phyloP scores from a whole-genome alignment of 2,888 invertebrate genomes.

The Chrysina gloriosa region DNA sequence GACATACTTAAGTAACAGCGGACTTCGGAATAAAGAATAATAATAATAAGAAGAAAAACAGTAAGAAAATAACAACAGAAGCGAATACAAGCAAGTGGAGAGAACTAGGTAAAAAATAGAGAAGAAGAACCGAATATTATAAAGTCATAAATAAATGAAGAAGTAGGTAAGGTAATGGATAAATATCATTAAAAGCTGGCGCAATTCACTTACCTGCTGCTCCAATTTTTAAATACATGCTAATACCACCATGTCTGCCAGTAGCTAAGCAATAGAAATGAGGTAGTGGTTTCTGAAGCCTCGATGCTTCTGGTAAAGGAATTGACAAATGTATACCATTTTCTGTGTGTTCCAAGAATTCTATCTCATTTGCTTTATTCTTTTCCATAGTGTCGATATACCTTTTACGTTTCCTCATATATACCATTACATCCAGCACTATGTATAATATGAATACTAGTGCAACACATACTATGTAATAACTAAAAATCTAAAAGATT shows the following conservation, averaged over 20 bases:
- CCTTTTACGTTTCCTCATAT: slow-evolving; percentile 67
- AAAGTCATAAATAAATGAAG: too few species aligned
- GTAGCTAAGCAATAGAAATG: slow-evolving; percentile 75
- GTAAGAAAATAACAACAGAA: too few species aligned
- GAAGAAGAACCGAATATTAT: too few species aligned
- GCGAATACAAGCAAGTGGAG: too few species aligned
- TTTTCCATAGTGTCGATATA: slow-evolving; percentile 53
- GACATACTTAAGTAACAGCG: too few species aligned
- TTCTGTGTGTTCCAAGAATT: slow-evolving; percentile 54
- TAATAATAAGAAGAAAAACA: too few species aligned
- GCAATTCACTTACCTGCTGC: slow-evolving; percentile 71
- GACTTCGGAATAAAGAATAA: too few species aligned
- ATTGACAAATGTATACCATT: slow-evolving; percentile 57
- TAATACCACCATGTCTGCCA: slow-evolving; percentile 75
- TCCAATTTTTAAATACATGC: slow-evolving; percentile 79
- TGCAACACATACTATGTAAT: slow-evolving; percentile 70
- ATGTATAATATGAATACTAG: slow-evolving; percentile 73
- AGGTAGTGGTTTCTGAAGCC: slow-evolving; percentile 63
- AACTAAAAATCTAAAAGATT: slow-evolving; percentile 71
- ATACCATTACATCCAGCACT: slow-evolving; percentile 72
- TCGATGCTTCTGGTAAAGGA: slow-evolving; percentile 61
- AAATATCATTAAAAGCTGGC: too few species aligned
- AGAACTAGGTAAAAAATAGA: too few species aligned
- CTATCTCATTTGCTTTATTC: slow-evolving; percentile 51
- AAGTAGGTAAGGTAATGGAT: too few species aligned